Percentiles rank a stretch among this genome's conserved stretches.
phyloP scores from a whole-genome alignment of 2,797 vertebrate species.

The Enoplosus armatus region DNA sequence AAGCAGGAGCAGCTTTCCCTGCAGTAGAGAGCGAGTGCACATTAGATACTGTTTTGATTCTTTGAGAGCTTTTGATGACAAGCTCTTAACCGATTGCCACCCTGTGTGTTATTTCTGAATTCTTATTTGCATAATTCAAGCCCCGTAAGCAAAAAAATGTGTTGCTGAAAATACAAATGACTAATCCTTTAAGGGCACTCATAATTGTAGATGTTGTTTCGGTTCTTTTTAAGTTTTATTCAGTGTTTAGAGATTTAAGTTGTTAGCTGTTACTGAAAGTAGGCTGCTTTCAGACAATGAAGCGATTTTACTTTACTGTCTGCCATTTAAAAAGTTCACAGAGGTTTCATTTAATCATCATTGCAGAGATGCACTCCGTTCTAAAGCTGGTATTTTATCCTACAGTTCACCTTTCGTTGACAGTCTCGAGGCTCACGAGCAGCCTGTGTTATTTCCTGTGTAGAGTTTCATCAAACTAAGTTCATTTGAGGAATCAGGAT shows the following conservation, averaged over 20 bases:
- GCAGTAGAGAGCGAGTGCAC: slow-evolving; percentile 25
- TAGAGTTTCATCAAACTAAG: slow-evolving; percentile 41
- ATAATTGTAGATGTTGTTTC: slow-evolving; percentile 2
- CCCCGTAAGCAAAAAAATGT: slow-evolving; percentile 5
- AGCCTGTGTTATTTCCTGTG: slow-evolving; percentile 26
- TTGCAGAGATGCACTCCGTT: not conserved
- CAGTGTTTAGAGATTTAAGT: not conserved
- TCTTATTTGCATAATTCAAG: slow-evolving; percentile 43
- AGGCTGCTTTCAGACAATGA: not conserved
- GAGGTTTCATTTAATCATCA: slow-evolving; percentile 24
- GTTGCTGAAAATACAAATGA: slow-evolving; percentile 21
- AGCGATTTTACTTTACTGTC: not conserved
- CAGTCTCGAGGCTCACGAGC: slow-evolving; percentile 17
- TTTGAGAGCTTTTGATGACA: slow-evolving; percentile 40
- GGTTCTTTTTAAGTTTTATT: slow-evolving; percentile 20
- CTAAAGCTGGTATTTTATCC: slow-evolving; percentile 9
- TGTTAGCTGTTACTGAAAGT: not conserved
- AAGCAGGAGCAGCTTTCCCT: slow-evolving; percentile 18
- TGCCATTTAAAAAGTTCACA: slow-evolving; percentile 36
- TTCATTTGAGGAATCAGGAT: slow-evolving; percentile 60
- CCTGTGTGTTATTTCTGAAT: not conserved
- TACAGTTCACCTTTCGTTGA: slow-evolving; percentile 32
- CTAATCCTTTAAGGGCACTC: slow-evolving; percentile 24
- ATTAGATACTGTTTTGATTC: slow-evolving; percentile 38
- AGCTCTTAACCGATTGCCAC: slow-evolving; percentile 31